Evolutionary conservation across 2,797 vertebrate genomes (phyloP).

Genomic region (Champsocephalus gunnari): DNA sequence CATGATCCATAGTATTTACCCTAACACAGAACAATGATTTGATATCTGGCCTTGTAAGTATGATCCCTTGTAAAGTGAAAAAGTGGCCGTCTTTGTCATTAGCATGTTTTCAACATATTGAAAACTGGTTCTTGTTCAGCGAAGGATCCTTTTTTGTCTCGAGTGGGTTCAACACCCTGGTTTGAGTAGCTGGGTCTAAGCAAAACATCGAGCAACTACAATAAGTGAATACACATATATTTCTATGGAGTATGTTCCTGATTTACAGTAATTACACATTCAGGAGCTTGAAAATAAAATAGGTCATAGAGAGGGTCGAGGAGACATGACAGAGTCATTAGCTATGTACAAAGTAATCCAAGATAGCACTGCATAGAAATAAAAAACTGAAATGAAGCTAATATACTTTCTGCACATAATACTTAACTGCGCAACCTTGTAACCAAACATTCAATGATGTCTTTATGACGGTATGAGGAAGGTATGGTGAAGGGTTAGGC

Average conservation of each 20-base stretch:
- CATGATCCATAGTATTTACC: background rate
- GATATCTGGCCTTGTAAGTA: background rate
- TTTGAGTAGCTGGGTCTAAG: background rate
- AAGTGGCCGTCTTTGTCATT: background rate
- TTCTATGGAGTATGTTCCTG: background rate
- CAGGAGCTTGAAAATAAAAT: background rate
- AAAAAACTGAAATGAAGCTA: background rate
- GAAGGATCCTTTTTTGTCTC: background rate
- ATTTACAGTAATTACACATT: background rate
- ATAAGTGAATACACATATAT: background rate
- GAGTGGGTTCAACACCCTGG: too few species aligned
- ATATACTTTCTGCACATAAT: too few species aligned
- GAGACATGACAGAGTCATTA: background rate
- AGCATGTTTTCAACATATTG: background rate
- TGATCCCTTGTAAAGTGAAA: background rate
- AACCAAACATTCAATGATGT: background rate
- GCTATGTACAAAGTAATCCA: background rate
- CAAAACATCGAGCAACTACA: background rate
- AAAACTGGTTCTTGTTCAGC: background rate
- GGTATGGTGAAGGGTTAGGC: background rate
- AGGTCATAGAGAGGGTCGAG: background rate
- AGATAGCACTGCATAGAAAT: background rate
- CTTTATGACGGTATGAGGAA: background rate
- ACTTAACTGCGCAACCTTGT: too few species aligned
- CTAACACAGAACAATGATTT: conserved; percentile 5